Evolutionary conservation across 92 coral and sea anemone genomes (phyloP), one percentile per base, ranked within the genome.

Genomic region (Zoanthus sociatus): DNA sequence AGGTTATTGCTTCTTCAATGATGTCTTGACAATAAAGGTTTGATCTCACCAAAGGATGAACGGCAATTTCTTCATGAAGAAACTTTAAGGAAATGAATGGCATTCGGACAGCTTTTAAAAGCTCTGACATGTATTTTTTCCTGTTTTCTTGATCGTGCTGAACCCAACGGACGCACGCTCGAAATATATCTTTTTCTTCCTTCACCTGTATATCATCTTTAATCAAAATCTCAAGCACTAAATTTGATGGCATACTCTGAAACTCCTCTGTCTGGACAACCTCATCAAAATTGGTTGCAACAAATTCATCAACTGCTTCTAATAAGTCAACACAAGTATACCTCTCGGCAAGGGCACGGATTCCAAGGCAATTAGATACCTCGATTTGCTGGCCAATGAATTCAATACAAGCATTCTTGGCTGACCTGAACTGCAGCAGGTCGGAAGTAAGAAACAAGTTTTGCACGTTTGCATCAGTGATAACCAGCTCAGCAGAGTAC

Each of bases 401-500:
- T n/a, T 92, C 95, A 20, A 93, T 86, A 21, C 99, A 97, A 0
- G 99, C 95, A 37, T 97, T 95, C 76, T 90, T 95, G 14, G 94
- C 99, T 46, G 92, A 87, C 76, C 91, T 94, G 88, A 97, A 97
- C 76, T 93, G 96, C 7, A 97, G 94, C 85, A 96, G 77, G 82
- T 97, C 99, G 3, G 99, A 92, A 64, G 98, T 93, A 33, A 92
- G 93, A 56, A 97, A 93, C 76, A 97, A 16, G 86, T 92, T 94
- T 73, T 97, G 98, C 7, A 95, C 98, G 61, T 92, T 95, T 5
- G 92, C 86, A 63, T 97, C 96, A 13, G 99, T 97, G 81, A 97
- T 93, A 10, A 92, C 89, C n/a, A 97, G 92, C 60, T 90, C 90
- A 18, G 98, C 90, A 6, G 99, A 93, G 91, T 97, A 97, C 21